phyloP scores from a whole-genome alignment of 2,113 vertebrate genomes.

The Muscicapa adusta region DNA sequence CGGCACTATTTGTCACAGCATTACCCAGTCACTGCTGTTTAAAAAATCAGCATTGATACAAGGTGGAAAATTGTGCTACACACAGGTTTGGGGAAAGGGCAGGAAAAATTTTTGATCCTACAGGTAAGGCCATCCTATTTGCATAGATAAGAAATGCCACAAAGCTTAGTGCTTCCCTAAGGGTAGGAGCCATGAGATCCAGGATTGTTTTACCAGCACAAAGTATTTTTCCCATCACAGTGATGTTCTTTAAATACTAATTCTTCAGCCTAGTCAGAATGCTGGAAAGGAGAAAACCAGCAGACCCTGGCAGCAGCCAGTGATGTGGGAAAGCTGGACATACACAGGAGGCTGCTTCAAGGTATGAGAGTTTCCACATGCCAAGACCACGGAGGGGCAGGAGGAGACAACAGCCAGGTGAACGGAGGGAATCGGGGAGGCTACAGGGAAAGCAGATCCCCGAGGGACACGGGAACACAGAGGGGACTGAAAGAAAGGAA shows the following conservation, averaged over 20 bases:
- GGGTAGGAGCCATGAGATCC: not conserved
- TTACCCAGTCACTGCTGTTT: not conserved
- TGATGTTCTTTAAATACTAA: not conserved
- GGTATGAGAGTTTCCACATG: rapidly evolving
- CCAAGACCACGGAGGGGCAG: not conserved
- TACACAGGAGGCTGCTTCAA: not conserved
- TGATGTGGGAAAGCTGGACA: not conserved
- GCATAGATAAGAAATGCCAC: not conserved
- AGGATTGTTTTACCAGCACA: not conserved
- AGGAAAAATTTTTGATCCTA: not conserved
- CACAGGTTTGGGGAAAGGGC: not conserved
- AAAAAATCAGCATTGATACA: not conserved
- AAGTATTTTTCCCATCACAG: not conserved
- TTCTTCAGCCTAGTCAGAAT: not conserved
- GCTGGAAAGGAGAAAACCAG: not conserved
- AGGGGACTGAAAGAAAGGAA: not conserved
- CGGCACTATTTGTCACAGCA: not conserved
- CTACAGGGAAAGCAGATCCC: not conserved
- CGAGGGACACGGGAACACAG: rapidly evolving
- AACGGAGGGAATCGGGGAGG: rapidly evolving
- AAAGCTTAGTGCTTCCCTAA: not conserved
- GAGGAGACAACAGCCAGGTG: not conserved
- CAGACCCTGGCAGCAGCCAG: not conserved
- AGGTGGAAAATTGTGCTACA: not conserved
- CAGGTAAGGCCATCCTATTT: not conserved